Percentiles rank a stretch among this genome's conserved stretches.
Conservation (phyloP, 2,888 invertebrate species). For the Acanthoscelides obtectus region DNA sequence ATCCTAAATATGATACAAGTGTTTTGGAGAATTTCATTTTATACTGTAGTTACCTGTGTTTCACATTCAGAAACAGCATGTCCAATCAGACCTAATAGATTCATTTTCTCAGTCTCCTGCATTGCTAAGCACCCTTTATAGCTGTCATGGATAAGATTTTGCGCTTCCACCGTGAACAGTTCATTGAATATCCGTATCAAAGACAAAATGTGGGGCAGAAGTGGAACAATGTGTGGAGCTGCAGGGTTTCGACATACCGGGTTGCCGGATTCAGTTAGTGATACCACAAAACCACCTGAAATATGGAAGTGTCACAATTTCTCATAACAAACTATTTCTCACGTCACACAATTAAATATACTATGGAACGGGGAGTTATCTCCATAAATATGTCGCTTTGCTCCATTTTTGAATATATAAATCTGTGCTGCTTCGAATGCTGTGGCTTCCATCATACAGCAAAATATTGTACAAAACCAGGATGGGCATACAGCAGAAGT, state of each 20-base stretch:
- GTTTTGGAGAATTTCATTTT: too few species aligned
- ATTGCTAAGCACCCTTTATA: constrained; percentile 67
- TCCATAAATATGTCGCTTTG: too few species aligned
- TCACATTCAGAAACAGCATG: constrained; percentile 22
- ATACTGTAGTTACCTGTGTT: background rate
- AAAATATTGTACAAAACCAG: too few species aligned
- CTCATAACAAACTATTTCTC: too few species aligned
- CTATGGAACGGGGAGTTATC: too few species aligned
- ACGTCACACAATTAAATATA: too few species aligned
- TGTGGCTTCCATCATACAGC: too few species aligned
- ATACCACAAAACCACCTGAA: constrained; percentile 67
- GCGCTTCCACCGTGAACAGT: constrained; percentile 68
- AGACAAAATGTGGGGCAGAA: constrained; percentile 73
- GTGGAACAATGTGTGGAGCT: constrained; percentile 73
- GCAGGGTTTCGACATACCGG: constrained; percentile 85
- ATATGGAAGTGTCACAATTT: constrained; percentile 45
- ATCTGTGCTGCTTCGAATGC: too few species aligned
- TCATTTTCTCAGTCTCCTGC: constrained; percentile 71
- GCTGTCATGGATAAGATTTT: constrained; percentile 58
- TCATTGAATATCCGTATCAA: constrained; percentile 77
- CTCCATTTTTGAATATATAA: too few species aligned
- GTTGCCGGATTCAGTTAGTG: constrained; percentile 69
- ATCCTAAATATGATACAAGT: too few species aligned
- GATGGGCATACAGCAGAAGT: too few species aligned
- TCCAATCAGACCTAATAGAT: constrained; percentile 63